Base-by-base conservation (phyloP, 1,140 invertebrate genomes). In the Platyscapa corneri region DNA sequence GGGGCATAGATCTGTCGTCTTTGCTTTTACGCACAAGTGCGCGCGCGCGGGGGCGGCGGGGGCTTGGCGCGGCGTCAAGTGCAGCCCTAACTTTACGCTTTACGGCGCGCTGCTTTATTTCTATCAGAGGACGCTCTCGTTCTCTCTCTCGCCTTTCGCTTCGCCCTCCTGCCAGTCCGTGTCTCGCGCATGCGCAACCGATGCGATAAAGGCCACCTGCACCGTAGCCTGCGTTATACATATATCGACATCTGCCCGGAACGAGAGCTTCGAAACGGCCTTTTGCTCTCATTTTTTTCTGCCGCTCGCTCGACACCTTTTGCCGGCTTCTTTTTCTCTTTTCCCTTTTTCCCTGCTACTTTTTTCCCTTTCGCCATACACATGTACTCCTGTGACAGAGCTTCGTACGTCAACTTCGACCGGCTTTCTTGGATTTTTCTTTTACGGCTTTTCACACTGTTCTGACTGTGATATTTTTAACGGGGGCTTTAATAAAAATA, bases 151-250 rank as follows among this genome's bases (percentile, higher is more conserved):
- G 34, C 39, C 18, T 46, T 67, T 65, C 46, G n/a, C 3, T 37
- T 72, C 80, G 3, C 64, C n/a, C 16, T n/a, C 39, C 8, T 12
- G 2, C 18, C 6, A 30, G 7, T 67, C 12, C 20, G 32, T 2
- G 18, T 20, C 30, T 30, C 8, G 70, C 70, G 70, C 70, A 5
- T 74, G 70, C 70, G 37, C 70, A 20, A n/a, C 0, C 23, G 5
- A 8, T 60, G 39, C 81, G 79, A 82, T 82, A 82, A 82, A 82
- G 79, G 46, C 65, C 46, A 82, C 79, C 79, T 82, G 64, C 56
- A 74, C 37, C 70, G 16, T 42, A 46, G 78, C n/a, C 32, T 60
- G 39, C 60, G 78, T 12, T 74, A 74, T 74, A 74, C 70, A 74
- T 49, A 64, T 46, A 82, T 82, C 79, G 79, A 72, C 79, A 81